Evolutionary conservation across 2,888 invertebrate genomes (phyloP).

Genomic region (Eutolmus rufibarbis): DNA sequence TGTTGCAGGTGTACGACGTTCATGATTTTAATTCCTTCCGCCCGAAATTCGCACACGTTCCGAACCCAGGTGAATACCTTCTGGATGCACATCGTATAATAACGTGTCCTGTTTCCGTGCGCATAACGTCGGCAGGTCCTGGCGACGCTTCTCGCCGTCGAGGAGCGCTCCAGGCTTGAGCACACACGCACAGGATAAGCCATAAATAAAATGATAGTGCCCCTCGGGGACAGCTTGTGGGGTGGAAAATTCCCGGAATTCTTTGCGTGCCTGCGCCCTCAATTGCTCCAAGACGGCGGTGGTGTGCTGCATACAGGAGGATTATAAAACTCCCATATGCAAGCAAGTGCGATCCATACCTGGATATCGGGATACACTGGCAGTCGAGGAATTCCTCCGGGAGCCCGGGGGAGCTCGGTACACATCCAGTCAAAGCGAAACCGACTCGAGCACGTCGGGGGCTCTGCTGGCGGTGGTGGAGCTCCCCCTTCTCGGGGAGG

Average conservation of each 20-base stretch:
- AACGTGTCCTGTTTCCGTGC: background rate
- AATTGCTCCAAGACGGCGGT: slow-evolving; percentile 1
- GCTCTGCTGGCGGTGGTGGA: background rate
- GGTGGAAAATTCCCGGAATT: slow-evolving; percentile 4
- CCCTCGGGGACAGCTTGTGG: slow-evolving; percentile 12
- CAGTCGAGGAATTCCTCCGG: background rate
- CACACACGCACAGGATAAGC: background rate
- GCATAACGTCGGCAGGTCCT: background rate
- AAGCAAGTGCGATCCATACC: slow-evolving; percentile 17
- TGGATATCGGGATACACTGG: background rate
- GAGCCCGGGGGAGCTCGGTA: background rate
- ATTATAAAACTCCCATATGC: slow-evolving; percentile 28
- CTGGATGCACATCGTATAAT: background rate
- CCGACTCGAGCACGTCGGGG: background rate
- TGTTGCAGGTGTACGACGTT: background rate
- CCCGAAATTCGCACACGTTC: background rate
- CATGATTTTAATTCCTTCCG: background rate
- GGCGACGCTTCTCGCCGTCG: background rate
- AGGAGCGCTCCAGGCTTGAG: background rate
- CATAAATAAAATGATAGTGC: slow-evolving; percentile 6
- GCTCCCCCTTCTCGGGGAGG: background rate
- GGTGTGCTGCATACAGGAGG: slow-evolving; percentile 1
- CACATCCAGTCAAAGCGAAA: background rate
- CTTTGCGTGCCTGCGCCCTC: slow-evolving; percentile 10
- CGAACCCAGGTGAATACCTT: background rate